Conservation (phyloP, 2,888 invertebrate genomes). For the Herminia tarsipennalis region DNA sequence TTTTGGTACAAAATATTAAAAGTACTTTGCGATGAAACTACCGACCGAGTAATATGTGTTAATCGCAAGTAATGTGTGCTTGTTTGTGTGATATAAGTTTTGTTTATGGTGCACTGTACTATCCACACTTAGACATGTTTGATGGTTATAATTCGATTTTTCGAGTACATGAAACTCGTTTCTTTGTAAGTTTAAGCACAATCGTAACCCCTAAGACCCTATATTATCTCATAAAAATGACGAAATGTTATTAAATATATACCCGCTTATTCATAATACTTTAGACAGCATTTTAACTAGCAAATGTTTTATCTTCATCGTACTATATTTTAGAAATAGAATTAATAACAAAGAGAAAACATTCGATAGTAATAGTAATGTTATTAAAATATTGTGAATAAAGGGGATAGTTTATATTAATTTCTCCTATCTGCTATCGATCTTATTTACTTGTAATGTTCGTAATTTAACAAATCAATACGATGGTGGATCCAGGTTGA, state of each 20-base stretch:
- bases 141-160: slow-evolving; percentile 12
- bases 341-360: too few species aligned
- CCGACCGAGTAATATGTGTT: slow-evolving; percentile 43
- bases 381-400: neutral
- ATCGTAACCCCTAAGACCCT: neutral
- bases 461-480: neutral
- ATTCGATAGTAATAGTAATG: too few species aligned
- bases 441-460: slow-evolving; percentile 23
- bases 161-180: slow-evolving; percentile 7
- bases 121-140: slow-evolving; percentile 15
- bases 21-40: slow-evolving; percentile 45
- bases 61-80: slow-evolving; percentile 56
- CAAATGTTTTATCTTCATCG: too few species aligned
- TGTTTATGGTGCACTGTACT: slow-evolving; percentile 46
- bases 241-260: too few species aligned
- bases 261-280: too few species aligned
- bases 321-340: too few species aligned
- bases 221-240: neutral
- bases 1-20: slow-evolving; percentile 78
- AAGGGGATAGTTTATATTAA: neutral
- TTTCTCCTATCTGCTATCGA: too few species aligned
- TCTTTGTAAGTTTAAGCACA: slow-evolving; percentile 3
- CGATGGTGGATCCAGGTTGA: too few species aligned
- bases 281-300: too few species aligned
- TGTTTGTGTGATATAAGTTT: slow-evolving; percentile 58